Evolutionary conservation across 2,888 invertebrate genomes (phyloP).

Genomic region (Listrodromus nycthemerus): DNA sequence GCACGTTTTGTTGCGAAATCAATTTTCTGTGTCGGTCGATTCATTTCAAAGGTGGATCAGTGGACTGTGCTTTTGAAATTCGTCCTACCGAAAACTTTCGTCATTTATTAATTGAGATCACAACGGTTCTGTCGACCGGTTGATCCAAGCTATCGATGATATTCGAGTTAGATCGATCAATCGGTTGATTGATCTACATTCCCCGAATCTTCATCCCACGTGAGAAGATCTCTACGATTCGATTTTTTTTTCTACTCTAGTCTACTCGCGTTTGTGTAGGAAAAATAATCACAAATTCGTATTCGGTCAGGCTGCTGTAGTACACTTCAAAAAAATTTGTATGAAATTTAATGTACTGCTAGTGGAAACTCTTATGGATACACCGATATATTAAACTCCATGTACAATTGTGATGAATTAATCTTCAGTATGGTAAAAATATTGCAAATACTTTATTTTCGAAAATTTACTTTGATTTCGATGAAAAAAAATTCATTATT

Average conservation of each 20-base stretch:
- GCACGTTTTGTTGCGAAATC: conserved; percentile 78
- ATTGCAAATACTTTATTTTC: no score
- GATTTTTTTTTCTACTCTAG: background rate
- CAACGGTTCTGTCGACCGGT: background rate
- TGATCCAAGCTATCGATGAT: background rate
- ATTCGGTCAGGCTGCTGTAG: background rate
- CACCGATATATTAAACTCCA: no score
- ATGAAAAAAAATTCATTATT: no score
- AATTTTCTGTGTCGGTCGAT: conserved; percentile 74
- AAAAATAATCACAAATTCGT: background rate
- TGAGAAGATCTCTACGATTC: background rate
- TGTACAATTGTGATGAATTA: no score
- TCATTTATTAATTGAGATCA: conserved; percentile 14
- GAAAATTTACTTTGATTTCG: no score
- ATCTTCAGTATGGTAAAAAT: no score
- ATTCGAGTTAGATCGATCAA: background rate
- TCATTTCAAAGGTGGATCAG: conserved; percentile 23
- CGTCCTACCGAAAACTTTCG: conserved; percentile 2
- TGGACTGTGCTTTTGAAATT: conserved; percentile 9
- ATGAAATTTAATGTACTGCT: no score
- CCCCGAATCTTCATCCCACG: background rate
- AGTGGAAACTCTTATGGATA: no score
- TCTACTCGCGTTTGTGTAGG: background rate
- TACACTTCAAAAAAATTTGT: background rate
- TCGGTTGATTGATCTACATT: background rate